Evolutionary conservation across 2,888 invertebrate species (phyloP).

Genomic region (Sarcophaga subvicina): DNA sequence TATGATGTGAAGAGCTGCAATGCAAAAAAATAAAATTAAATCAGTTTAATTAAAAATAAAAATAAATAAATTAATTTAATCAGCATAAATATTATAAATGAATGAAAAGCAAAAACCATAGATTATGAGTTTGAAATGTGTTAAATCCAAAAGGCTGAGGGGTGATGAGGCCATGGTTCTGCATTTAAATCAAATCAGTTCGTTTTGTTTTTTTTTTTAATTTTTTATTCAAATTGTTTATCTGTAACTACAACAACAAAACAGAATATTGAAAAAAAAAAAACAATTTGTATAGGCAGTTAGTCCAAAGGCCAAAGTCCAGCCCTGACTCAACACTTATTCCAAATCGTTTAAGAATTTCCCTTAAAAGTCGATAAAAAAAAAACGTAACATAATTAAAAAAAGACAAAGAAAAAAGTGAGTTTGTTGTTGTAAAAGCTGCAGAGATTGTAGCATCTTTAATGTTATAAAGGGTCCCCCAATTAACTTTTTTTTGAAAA

Average conservation of each 20-base stretch:
- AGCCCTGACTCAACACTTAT: too few relatives aligned
- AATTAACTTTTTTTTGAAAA: too few relatives aligned
- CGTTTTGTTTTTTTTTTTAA: slow-evolving; percentile 13
- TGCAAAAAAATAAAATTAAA: not conserved
- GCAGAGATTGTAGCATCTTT: too few relatives aligned
- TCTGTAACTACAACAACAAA: slow-evolving; percentile 31
- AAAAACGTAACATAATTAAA: too few relatives aligned
- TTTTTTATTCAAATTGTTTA: slow-evolving; percentile 41
- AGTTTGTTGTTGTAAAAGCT: too few relatives aligned
- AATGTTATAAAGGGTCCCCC: too few relatives aligned
- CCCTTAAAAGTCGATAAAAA: too few relatives aligned
- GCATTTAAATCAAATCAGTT: not conserved
- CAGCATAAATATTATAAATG: slow-evolving; percentile 59
- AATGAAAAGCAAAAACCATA: not conserved
- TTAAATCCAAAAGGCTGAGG: slow-evolving; percentile 43
- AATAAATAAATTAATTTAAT: slow-evolving; percentile 56
- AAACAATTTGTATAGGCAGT: not conserved
- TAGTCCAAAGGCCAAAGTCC: too few relatives aligned
- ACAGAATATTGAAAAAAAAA: slow-evolving; percentile 10
- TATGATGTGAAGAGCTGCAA: not conserved
- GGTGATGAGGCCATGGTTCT: slow-evolving; percentile 57
- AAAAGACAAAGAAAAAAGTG: too few relatives aligned
- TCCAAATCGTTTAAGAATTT: too few relatives aligned
- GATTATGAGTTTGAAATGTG: slow-evolving; percentile 23
- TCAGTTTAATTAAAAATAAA: slow-evolving; percentile 54